Percentiles rank a stretch among this genome's conserved stretches.
Conservation (phyloP, 2,113 vertebrate genomes). For the Elephas maximus region DNA sequence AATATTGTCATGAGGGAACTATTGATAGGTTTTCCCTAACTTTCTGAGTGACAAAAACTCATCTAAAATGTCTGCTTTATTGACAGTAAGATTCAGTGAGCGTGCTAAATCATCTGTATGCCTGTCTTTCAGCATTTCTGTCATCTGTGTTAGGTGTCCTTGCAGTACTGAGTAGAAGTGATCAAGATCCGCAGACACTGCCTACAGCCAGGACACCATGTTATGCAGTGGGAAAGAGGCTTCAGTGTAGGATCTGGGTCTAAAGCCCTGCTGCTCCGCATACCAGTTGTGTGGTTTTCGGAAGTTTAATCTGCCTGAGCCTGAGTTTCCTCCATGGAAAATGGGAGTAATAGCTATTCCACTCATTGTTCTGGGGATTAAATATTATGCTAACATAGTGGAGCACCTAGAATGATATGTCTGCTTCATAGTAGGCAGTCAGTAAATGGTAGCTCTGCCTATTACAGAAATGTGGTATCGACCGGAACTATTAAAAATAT, state of each 20-base stretch:
- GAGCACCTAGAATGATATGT: neutral
- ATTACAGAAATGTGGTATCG: neutral
- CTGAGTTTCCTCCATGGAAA: constrained; percentile 17
- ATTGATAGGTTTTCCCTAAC: neutral
- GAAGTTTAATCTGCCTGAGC: neutral
- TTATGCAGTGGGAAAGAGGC: neutral
- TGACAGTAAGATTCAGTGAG: neutral
- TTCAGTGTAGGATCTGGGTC: neutral
- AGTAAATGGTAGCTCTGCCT: neutral
- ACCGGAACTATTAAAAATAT: neutral
- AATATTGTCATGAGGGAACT: neutral
- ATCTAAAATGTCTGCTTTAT: neutral
- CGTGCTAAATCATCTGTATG: neutral
- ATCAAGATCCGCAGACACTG: neutral
- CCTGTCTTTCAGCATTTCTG: neutral
- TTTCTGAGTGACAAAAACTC: neutral
- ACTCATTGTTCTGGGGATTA: neutral
- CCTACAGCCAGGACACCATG: neutral
- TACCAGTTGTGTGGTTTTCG: neutral
- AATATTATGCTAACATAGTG: too few relatives aligned
- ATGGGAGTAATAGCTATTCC: neutral
- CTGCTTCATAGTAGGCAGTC: neutral
- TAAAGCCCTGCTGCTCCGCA: neutral
- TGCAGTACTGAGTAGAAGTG: neutral
- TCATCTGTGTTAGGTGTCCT: neutral